Conservation (phyloP, 2,888 invertebrate genomes). For the Spialia ferax region DNA sequence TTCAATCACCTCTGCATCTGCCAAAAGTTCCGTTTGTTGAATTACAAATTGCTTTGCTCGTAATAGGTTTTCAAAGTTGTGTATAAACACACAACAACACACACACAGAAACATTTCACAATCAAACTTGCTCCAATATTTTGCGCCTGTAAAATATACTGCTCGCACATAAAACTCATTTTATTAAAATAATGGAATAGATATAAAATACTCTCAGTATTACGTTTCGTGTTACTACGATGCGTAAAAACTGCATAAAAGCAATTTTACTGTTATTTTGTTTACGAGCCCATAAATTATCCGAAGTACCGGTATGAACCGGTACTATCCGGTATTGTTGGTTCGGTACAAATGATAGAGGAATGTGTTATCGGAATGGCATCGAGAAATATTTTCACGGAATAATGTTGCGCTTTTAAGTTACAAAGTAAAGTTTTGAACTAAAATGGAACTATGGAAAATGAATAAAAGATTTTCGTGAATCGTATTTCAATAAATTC, state of each 20-base stretch:
- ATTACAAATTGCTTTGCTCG: background rate
- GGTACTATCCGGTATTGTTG: slow-evolving; percentile 53
- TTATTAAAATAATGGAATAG: slow-evolving; percentile 20
- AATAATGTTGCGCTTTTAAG: background rate
- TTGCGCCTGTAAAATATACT: background rate
- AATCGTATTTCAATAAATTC: background rate
- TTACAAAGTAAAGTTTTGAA: background rate
- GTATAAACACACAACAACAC: too few relatives aligned
- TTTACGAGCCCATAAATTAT: slow-evolving; percentile 43
- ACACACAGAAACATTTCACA: background rate
- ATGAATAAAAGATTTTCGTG: background rate
- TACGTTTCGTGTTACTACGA: slow-evolving; percentile 2
- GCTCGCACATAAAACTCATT: slow-evolving; percentile 6
- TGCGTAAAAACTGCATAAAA: slow-evolving; percentile 42
- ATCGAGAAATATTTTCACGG: background rate
- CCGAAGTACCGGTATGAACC: slow-evolving; percentile 46
- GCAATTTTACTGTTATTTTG: slow-evolving; percentile 40
- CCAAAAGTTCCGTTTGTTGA: background rate
- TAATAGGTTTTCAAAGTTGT: background rate
- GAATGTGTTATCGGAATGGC: background rate
- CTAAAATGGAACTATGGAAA: background rate
- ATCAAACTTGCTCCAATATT: background rate
- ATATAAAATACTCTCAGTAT: background rate
- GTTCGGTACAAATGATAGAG: slow-evolving; percentile 13
- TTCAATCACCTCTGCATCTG: background rate